Conservation (phyloP, 1,140 invertebrate genomes). For the Triops cancriformis region DNA sequence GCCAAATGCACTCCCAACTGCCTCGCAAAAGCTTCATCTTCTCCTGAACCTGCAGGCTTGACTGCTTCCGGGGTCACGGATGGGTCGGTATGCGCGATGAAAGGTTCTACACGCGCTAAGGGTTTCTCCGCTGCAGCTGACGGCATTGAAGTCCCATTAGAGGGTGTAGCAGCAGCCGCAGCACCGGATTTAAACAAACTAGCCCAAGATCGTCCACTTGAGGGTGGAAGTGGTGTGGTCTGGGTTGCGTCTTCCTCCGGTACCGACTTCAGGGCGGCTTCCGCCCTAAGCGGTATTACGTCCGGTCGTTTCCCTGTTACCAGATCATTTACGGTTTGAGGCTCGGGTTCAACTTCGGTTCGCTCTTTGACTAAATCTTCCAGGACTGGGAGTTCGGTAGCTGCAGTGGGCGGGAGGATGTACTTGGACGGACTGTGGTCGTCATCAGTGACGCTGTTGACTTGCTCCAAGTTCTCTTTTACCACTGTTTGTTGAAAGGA, state of each 20-base stretch:
- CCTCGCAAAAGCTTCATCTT: conserved; percentile 5
- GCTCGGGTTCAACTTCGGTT: neutral
- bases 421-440: neutral
- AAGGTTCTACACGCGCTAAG: conserved; percentile 16
- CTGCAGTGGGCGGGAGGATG: neutral
- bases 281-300: neutral
- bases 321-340: neutral
- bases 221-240: neutral
- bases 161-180: neutral
- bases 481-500: neutral
- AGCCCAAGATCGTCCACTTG: conserved; percentile 24
- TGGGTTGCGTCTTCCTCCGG: neutral
- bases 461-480: neutral
- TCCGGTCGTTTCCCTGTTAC: neutral
- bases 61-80: neutral
- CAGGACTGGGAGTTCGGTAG: neutral
- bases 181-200: conserved; percentile 27
- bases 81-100: neutral
- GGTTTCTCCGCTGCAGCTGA: neutral
- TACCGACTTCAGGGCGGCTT: neutral
- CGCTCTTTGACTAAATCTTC: neutral
- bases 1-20: conserved; percentile 26
- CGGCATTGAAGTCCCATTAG: neutral
- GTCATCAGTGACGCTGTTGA: neutral
- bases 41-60: neutral